Conservation (phyloP, 2,888 invertebrate genomes). For the Orthonychiurus folsomi region DNA sequence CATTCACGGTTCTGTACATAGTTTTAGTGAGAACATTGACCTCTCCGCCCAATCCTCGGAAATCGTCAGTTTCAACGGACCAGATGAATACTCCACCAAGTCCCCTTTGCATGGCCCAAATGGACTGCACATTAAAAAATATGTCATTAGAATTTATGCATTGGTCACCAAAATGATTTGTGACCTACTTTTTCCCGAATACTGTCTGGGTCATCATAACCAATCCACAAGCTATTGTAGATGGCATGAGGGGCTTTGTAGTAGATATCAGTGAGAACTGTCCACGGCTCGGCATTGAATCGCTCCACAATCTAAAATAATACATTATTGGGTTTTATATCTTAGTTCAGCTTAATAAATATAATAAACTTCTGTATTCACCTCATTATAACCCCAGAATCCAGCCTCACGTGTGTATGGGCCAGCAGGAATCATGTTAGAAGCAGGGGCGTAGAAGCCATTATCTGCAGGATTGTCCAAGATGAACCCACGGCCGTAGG, state of each 20-base stretch:
- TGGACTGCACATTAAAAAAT: constrained; percentile 17
- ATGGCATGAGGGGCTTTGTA: constrained; percentile 14
- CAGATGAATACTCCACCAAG: constrained; percentile 34
- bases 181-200: constrained; percentile 11
- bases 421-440: constrained; percentile 41
- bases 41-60: constrained; percentile 27
- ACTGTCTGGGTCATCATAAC: constrained; percentile 22
- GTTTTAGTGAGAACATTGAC: constrained; percentile 26
- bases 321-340: too few species aligned
- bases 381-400: constrained; percentile 44
- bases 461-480: constrained; percentile 19
- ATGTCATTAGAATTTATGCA: not conserved
- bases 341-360: too few species aligned
- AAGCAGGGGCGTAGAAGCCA: constrained; percentile 50
- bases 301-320: constrained; percentile 15
- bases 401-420: constrained; percentile 43
- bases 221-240: constrained; percentile 19
- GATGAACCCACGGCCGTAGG: constrained; percentile 30
- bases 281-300: constrained; percentile 14
- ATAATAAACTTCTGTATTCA: too few species aligned
- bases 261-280: constrained; percentile 14
- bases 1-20: constrained; percentile 22
- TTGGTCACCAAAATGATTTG: not conserved
- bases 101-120: constrained; percentile 23
- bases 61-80: constrained; percentile 39